These are phyloP conservation scores for Cepaea nemoralis DNA, from an alignment of 1,140 invertebrate genomes.

Conservation along the genomic window DNA sequence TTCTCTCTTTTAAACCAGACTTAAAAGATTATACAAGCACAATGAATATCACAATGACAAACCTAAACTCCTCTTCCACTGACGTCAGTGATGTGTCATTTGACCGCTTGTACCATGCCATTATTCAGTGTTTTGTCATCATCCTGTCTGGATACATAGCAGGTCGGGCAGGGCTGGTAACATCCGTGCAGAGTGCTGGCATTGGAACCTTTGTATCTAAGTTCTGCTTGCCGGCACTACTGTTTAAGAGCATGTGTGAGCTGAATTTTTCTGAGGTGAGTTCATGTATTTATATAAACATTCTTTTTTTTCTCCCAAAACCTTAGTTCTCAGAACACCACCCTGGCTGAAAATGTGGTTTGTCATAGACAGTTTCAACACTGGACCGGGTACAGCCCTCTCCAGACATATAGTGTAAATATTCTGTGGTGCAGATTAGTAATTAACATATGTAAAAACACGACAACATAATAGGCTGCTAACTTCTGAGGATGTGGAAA, in stretches of 20 bases:
- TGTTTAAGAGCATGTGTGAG: constrained; percentile 90
- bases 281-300: not conserved
- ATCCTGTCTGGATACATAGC: constrained; percentile 92
- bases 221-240: constrained; percentile 90
- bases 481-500: no score
- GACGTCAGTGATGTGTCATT: constrained; percentile 63
- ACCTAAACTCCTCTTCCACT: not conserved
- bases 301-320: no score
- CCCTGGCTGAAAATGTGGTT: no score
- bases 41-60: not conserved
- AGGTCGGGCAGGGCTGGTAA: constrained; percentile 86
- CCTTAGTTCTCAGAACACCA: no score
- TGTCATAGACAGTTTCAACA: no score
- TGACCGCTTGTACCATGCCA: constrained; percentile 88
- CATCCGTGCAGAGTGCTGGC: constrained; percentile 86
- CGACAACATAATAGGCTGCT: no score
- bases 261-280: constrained; percentile 80
- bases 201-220: constrained; percentile 93
- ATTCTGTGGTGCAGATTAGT: no score
- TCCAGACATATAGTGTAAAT: no score
- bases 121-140: constrained; percentile 91
- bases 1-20: not conserved
- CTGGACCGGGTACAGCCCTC: no score
- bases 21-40: not conserved
- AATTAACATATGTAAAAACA: no score